A percentile compares a stretch with the other conserved stretches of the same genome.
These are phyloP conservation scores for Lipophrys pholis DNA, from an alignment of 2,113 vertebrate species.

Conservation along the genomic window DNA sequence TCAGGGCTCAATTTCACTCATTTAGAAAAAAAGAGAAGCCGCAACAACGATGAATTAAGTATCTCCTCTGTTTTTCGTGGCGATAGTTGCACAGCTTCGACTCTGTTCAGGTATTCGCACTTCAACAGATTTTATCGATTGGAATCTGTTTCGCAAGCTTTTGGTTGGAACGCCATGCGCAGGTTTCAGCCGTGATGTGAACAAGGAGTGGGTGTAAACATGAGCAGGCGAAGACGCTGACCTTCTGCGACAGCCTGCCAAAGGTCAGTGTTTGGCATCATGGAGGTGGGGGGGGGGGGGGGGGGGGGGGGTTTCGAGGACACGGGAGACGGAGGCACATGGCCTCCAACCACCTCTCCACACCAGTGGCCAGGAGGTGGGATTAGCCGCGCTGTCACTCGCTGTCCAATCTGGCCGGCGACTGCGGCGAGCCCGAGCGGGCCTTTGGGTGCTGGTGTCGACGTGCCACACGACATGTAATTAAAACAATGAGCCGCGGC, in stretches of 20 bases:
- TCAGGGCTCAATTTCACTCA: no score
- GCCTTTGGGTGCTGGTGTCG: constrained; percentile 63
- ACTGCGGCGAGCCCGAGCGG: constrained; percentile 5
- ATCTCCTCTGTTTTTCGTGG: no score
- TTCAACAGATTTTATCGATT: no score
- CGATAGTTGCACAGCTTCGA: no score
- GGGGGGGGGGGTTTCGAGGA: constrained; percentile 1
- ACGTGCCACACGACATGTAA: constrained; percentile 60
- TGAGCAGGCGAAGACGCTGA: constrained; percentile 28
- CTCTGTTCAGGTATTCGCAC: no score
- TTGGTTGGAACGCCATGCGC: no score
- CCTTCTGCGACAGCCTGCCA: constrained; percentile 63
- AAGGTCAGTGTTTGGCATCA: constrained; percentile 50
- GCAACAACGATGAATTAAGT: no score
- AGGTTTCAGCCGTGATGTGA: no score
- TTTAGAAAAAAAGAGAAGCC: no score
- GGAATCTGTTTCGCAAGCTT: no score
- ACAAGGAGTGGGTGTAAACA: no score
- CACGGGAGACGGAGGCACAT: constrained; percentile 64
- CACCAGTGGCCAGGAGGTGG: constrained; percentile 40
- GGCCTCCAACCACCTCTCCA: constrained; percentile 69
- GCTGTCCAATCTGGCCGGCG: constrained; percentile 34
- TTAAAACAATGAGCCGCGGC: constrained; percentile 78
- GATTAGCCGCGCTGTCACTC: constrained; percentile 65
- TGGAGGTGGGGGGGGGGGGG: background rate